phyloP scores from a whole-genome alignment of 2,113 vertebrate genomes.

The Athene cunicularia region DNA sequence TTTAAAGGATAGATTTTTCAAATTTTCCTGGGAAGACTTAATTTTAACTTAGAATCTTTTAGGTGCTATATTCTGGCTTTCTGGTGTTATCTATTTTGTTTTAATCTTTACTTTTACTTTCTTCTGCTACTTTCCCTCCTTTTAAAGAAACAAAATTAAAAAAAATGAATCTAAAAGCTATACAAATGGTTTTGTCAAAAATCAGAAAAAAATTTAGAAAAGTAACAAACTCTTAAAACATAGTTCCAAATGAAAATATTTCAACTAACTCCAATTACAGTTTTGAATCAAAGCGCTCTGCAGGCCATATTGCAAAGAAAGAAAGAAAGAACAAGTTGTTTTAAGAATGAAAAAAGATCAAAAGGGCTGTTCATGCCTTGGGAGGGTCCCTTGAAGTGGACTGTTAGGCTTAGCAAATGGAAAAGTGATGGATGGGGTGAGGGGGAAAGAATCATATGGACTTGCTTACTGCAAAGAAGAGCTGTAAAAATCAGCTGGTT shows the following conservation, averaged over 20 bases:
- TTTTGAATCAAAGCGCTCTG: background rate
- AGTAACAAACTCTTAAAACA: background rate
- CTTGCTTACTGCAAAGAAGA: background rate
- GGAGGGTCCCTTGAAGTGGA: background rate
- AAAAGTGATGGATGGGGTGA: background rate
- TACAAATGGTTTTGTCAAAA: background rate
- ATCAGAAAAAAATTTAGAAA: background rate
- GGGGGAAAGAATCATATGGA: background rate
- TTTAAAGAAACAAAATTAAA: rapidly evolving
- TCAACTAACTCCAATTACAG: background rate
- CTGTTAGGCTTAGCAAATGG: background rate
- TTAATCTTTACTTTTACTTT: background rate
- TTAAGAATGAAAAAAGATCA: background rate
- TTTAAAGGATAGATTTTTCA: background rate
- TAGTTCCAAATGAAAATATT: background rate
- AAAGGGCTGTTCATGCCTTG: background rate
- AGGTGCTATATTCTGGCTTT: background rate
- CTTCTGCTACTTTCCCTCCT: background rate
- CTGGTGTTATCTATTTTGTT: background rate
- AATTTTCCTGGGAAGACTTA: background rate
- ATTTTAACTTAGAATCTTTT: background rate
- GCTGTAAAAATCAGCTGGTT: background rate
- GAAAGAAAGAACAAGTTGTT: background rate
- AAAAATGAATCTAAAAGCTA: background rate
- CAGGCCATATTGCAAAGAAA: background rate